Evolutionary conservation across 2,888 invertebrate species (phyloP).

Genomic region (Galeopsomyia nigrocyanea): DNA sequence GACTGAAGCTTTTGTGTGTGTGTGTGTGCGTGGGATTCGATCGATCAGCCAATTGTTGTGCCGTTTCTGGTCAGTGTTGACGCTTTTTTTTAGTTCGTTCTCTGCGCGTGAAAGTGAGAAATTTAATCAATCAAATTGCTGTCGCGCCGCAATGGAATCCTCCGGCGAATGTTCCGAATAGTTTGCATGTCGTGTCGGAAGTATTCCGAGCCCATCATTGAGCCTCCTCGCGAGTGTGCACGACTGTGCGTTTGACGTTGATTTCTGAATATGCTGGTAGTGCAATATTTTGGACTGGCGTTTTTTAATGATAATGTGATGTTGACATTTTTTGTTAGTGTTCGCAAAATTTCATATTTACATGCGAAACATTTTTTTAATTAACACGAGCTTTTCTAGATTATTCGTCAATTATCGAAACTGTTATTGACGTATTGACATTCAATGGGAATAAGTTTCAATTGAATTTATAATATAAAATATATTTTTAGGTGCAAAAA

Average conservation of each 20-base stretch:
- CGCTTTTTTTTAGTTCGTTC: background rate
- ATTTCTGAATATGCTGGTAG: background rate
- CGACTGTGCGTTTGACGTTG: conserved; percentile 2
- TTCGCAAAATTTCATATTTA: no score
- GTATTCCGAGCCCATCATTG: conserved; percentile 16
- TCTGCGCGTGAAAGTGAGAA: conserved; percentile 26
- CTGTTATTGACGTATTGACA: no score
- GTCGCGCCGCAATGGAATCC: background rate
- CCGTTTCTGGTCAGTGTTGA: background rate
- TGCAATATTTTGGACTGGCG: no score
- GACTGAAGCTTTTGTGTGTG: conserved; percentile 9
- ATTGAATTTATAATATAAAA: no score
- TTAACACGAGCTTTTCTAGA: no score
- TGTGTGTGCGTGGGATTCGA: conserved; percentile 1
- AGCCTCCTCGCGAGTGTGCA: background rate
- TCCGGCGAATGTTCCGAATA: conserved; percentile 17
- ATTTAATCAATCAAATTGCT: conserved; percentile 41
- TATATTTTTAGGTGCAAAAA: no score
- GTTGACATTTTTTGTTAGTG: no score
- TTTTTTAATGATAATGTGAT: no score
- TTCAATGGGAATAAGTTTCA: no score
- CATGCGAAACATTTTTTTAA: no score
- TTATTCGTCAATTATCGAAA: no score
- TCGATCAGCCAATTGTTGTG: conserved; percentile 33
- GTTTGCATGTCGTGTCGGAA: conserved; percentile 12